These are phyloP conservation scores for Oxygymnocypris stewartii DNA, from an alignment of 2,113 vertebrate species.

Conservation along the genomic window DNA sequence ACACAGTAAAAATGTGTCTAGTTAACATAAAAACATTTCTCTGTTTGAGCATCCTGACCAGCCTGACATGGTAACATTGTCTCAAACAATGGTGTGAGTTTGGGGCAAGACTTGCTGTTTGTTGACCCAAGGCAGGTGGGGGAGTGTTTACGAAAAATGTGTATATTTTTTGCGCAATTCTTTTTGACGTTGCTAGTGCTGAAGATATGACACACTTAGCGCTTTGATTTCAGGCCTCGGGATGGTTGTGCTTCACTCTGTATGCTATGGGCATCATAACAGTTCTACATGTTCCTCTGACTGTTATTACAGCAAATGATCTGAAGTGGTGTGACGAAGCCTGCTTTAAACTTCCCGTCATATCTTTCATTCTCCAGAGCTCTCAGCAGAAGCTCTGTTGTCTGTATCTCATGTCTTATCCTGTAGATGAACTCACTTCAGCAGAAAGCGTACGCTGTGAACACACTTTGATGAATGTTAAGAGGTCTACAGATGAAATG, in stretches of 20 bases:
- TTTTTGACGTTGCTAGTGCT: background rate
- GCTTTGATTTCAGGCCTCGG: background rate
- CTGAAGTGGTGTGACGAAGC: background rate
- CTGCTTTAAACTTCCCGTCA: background rate
- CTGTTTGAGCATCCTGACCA: background rate
- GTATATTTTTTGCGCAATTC: background rate
- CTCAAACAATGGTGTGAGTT: background rate
- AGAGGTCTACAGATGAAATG: background rate
- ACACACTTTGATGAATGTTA: slow-evolving; percentile 9
- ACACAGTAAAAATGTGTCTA: background rate
- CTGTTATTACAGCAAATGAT: background rate
- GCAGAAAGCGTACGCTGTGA: background rate
- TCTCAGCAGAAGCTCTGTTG: background rate
- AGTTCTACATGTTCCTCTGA: background rate
- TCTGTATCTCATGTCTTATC: slow-evolving; percentile 4
- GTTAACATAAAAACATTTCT: background rate
- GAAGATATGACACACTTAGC: background rate
- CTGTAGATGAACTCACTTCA: background rate
- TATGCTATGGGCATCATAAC: background rate
- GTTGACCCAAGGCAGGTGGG: background rate
- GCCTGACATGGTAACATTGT: background rate
- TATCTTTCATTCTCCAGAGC: background rate
- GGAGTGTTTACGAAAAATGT: background rate
- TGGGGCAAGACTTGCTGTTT: background rate
- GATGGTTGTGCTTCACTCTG: background rate